Base-by-base conservation (phyloP, 2,797 vertebrate genomes). In the Numenius phaeopus region DNA sequence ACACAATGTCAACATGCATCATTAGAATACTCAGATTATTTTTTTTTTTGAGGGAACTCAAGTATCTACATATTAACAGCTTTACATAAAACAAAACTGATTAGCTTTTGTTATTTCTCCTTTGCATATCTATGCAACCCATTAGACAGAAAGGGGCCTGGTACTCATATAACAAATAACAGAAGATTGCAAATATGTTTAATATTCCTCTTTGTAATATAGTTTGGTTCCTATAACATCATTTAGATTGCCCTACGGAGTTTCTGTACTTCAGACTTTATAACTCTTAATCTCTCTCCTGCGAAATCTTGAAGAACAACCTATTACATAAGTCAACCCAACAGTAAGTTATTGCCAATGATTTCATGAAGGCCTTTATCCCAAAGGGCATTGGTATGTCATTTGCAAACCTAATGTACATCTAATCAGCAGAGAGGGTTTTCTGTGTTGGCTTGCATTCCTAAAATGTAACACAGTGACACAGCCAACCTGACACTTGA, bases 11-110 rank as follows among this genome's bases (percentile, higher is more conserved):
- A 92, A 94, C 62, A 42, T 2, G 2, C 22, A 80, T 75, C 64
- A 64, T 89, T 83, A 89, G 71, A 93, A 94, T 49, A 78, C 26
- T 67, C 70, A 27, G 32, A 71, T 27, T 52, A 44, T 34, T 10
- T 20, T 90, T 75, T 76, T 55, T 70, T 91, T 79, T 44, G 26
- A 52, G 44, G 55, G 23, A 83, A 85, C 46, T 92, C 64, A 91
- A 93, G 82, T 76, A 88, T 81, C 71, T 89, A 92, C 82, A 67
- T 52, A 91, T 77, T 96, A 95, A 87, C 64, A 89, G 40, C 59
- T 96, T 95, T 73, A 94, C 72, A 94, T 64, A 94, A 89, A 96
- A 87, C 81, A 94, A 90, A 97, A 92, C 79, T 95, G 75, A 96
- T 91, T 92, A 75, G 59, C 71, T 92, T 91, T 95, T 94, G 84